phyloP scores from a whole-genome alignment of 2,888 invertebrate genomes.

The Caenorhabditis becei region DNA sequence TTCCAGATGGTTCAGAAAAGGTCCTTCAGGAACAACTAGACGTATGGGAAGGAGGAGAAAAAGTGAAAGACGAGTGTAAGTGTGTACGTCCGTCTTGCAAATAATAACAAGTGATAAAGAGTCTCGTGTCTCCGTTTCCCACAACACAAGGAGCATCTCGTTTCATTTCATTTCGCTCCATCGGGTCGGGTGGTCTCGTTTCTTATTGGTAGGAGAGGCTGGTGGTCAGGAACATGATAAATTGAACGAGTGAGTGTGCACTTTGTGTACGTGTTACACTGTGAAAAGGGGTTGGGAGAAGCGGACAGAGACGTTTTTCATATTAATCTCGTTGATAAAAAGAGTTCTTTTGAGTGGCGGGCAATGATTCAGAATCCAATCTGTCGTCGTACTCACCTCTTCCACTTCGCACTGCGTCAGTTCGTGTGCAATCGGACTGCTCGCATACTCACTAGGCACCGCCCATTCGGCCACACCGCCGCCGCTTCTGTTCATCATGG shows the following conservation, averaged over 20 bases:
- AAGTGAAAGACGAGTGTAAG: slow-evolving; percentile 14
- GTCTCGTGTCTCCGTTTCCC: slow-evolving; percentile 29
- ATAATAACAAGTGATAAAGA: slow-evolving; percentile 55
- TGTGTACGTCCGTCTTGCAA: slow-evolving; percentile 30
- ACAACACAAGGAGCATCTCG: slow-evolving; percentile 16
- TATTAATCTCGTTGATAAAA: slow-evolving; percentile 21
- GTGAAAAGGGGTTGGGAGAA: slow-evolving; percentile 11
- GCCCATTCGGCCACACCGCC: slow-evolving; percentile 57
- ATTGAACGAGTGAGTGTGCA: slow-evolving; percentile 38
- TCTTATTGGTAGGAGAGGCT: not conserved
- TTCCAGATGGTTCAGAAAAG: too few relatives aligned
- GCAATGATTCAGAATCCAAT: slow-evolving; percentile 32
- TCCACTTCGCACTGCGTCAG: slow-evolving; percentile 47
- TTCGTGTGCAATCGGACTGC: slow-evolving; percentile 61
- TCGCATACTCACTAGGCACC: slow-evolving; percentile 55
- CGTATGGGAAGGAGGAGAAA: not conserved
- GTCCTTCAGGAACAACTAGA: too few relatives aligned
- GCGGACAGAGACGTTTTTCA: slow-evolving; percentile 29
- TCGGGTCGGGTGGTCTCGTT: not conserved
- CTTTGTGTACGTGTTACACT: slow-evolving; percentile 43
- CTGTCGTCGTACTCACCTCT: slow-evolving; percentile 41
- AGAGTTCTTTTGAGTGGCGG: not conserved
- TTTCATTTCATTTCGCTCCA: slow-evolving; percentile 29
- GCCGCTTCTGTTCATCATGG: slow-evolving; percentile 7
- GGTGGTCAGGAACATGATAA: slow-evolving; percentile 52